Conservation (phyloP, 2,888 invertebrate species). For the Eumacrocentrus americanus region DNA sequence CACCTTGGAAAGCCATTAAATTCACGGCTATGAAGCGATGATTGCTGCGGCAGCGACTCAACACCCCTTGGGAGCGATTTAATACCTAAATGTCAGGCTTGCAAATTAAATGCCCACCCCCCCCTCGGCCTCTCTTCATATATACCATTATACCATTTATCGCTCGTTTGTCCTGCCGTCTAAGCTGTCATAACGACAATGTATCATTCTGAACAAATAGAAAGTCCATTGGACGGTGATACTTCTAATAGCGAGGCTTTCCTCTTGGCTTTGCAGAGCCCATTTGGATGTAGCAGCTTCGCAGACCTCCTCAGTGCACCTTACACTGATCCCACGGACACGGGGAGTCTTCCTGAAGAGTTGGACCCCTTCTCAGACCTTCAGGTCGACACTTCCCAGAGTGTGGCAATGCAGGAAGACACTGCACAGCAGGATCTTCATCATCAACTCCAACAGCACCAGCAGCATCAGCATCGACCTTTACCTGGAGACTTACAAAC, state of each 20-base stretch:
- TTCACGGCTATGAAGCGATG: neutral
- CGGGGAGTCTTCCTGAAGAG: slow-evolving; percentile 74
- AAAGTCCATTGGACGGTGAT: slow-evolving; percentile 5
- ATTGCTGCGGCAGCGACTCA: neutral
- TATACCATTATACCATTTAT: slow-evolving; percentile 30
- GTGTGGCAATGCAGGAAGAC: slow-evolving; percentile 48
- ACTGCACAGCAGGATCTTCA: slow-evolving; percentile 51
- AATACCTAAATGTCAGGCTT: neutral
- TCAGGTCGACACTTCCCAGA: slow-evolving; percentile 57
- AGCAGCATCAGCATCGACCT: slow-evolving; percentile 44
- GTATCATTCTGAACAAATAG: slow-evolving; percentile 22
- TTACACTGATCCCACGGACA: slow-evolving; percentile 70
- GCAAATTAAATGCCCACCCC: slow-evolving; percentile 11
- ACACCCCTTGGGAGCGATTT: neutral
- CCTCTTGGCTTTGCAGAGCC: slow-evolving; percentile 65
- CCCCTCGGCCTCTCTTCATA: slow-evolving; percentile 24
- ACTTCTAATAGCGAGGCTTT: slow-evolving; percentile 2
- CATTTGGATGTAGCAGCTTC: slow-evolving; percentile 79
- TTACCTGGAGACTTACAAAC: slow-evolving; percentile 53
- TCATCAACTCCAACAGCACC: slow-evolving; percentile 45
- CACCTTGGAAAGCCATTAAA: neutral
- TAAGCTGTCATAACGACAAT: slow-evolving; percentile 21
- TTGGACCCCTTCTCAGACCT: slow-evolving; percentile 78
- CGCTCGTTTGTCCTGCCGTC: slow-evolving; percentile 34
- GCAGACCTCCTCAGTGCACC: slow-evolving; percentile 78